Base-by-base conservation (phyloP, 2,888 invertebrate species). In the Dexiosoma caninum region DNA sequence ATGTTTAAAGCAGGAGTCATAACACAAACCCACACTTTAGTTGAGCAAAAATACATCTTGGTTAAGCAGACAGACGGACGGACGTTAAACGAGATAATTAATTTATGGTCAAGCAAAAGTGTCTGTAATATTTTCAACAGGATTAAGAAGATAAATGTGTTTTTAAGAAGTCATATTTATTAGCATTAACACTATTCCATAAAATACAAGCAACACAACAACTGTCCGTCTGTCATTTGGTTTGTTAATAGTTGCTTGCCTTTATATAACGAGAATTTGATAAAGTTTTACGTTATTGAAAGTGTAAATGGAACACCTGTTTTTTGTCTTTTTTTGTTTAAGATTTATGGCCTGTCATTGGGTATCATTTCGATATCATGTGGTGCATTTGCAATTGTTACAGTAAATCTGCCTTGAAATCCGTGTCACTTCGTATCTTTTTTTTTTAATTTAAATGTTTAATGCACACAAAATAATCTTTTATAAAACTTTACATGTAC, bases 391-490 rank as follows among this genome's bases (percentile, higher is more conserved):
- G 40, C 27, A 12, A 16, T 19, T 35, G 21, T 1, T 19, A 30
- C 42, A 27, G 27, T 66, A 51, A 66, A 66, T 66, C 64, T 66
- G 51, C 27, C 42, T 67, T 67, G 42, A 55, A 44, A 55, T 40
- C 10, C 21, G 10, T 55, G 21, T 30, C 19, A 59, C 40, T 40
- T 21, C 10, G 0, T 23, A 21, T 42, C 7, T 32, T 53, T 55
- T 9, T n/a, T n/a, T n/a, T n/a, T n/a, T n/a, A n/a, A 59, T 70
- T 67, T 44, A 55, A 67, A 67, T 67, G 49, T 40, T 59, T 49
- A 70, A 70, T 32, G 19, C 5, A 14, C 5, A 14, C 19, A 49
- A 40, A 37, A 46, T 59, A 27, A 27, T 59, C 8, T 59, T 59
- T 57, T 27, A 4, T 14, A 4, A n/a, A 14, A 8, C 49, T 60